A percentile compares a stretch with the other conserved stretches of the same genome.
Conservation (phyloP, 2,113 vertebrate genomes). For the Polypterus bichir region DNA sequence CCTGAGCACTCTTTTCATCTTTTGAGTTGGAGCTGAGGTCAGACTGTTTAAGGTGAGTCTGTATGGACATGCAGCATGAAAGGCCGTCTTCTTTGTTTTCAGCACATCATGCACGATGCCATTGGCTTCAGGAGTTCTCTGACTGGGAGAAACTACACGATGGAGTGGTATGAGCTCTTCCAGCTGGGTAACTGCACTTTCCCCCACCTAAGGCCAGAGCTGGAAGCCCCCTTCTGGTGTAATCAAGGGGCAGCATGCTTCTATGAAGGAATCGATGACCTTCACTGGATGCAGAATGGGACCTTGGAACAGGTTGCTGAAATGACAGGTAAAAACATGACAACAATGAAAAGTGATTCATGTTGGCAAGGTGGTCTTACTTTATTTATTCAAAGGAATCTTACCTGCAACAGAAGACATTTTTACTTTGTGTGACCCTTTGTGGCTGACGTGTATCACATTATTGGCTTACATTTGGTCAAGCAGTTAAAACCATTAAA, state of each 20-base stretch:
- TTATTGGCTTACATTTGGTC: too few relatives aligned
- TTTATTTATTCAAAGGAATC: too few relatives aligned
- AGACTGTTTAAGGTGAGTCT: too few relatives aligned
- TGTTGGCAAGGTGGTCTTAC: too few relatives aligned
- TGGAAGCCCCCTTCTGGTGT: slow-evolving; percentile 79
- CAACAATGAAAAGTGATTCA: too few relatives aligned
- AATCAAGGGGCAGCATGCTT: slow-evolving; percentile 98
- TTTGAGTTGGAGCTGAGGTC: too few relatives aligned
- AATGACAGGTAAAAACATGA: slow-evolving; percentile 57
- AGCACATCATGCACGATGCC: slow-evolving; percentile 97
- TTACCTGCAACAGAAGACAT: too few relatives aligned
- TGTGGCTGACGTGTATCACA: too few relatives aligned
- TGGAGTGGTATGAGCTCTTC: slow-evolving; percentile 97
- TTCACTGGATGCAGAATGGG: slow-evolving; percentile 87
- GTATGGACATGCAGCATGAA: too few relatives aligned
- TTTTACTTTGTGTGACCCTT: too few relatives aligned
- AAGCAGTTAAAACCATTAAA: too few relatives aligned
- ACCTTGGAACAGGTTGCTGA: slow-evolving; percentile 72
- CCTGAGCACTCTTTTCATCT: too few relatives aligned
- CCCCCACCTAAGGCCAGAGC: slow-evolving; percentile 68
- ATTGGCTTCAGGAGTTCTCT: slow-evolving; percentile 73
- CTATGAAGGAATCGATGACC: slow-evolving; percentile 80
- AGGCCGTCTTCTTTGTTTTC: slow-evolving; percentile 12
- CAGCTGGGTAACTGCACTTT: slow-evolving; percentile 96
- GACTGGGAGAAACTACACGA: slow-evolving; percentile 72